A percentile compares a stretch with the other conserved stretches of the same genome.
These are phyloP conservation scores for Drosophila algonquin DNA, from an alignment of 2,888 invertebrate species.

Conservation along the genomic window DNA sequence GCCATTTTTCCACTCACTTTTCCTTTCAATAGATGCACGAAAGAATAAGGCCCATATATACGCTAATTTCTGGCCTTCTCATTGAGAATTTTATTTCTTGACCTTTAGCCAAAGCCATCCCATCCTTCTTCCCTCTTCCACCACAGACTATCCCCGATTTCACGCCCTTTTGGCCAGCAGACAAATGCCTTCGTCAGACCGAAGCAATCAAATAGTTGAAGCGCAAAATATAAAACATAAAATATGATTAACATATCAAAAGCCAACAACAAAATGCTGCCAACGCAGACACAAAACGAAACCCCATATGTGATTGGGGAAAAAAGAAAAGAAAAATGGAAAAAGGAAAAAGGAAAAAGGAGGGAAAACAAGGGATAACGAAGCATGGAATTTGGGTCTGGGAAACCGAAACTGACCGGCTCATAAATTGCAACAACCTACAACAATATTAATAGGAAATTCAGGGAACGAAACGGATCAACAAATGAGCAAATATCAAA, in stretches of 20 bases:
- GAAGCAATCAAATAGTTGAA: conserved; percentile 62
- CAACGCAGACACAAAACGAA: conserved; percentile 49
- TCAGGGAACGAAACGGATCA: conserved; percentile 55
- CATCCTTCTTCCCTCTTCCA: neutral
- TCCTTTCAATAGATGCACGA: too few species aligned
- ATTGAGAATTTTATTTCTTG: neutral
- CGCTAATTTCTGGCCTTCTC: conserved; percentile 55
- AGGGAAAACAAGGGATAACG: conserved; percentile 63
- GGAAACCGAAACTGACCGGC: conserved; percentile 63
- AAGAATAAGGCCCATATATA: conserved; percentile 12
- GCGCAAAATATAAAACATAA: conserved; percentile 74
- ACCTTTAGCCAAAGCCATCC: neutral
- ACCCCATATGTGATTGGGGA: conserved; percentile 66
- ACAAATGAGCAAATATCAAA: conserved; percentile 77
- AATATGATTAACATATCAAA: conserved; percentile 76
- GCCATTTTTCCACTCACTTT: too few species aligned
- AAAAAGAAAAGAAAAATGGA: conserved; percentile 17
- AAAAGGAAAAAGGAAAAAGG: neutral
- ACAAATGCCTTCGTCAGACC: conserved; percentile 50
- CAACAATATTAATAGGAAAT: conserved; percentile 48
- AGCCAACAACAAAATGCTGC: conserved; percentile 52
- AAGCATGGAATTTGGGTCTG: conserved; percentile 56
- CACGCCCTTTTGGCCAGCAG: conserved; percentile 50
- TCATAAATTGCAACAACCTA: conserved; percentile 70
- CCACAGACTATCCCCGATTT: conserved; percentile 29